phyloP scores from a whole-genome alignment of 2,888 invertebrate genomes.

The Molanna angustata region DNA sequence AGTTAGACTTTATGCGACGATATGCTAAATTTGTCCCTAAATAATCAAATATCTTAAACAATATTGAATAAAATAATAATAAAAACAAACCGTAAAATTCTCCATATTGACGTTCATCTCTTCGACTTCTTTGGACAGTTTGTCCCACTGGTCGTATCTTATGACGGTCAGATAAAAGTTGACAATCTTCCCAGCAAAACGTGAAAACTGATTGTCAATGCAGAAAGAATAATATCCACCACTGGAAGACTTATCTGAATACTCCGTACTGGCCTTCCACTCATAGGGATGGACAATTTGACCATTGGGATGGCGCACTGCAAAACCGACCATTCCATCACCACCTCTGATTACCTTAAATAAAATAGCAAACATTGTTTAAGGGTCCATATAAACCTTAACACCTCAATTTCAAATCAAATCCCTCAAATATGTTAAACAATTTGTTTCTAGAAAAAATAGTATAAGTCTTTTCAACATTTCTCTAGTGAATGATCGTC shows the following conservation, averaged over 20 bases:
- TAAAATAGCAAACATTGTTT: no score
- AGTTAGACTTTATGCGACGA: no score
- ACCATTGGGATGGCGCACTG: slow-evolving; percentile 81
- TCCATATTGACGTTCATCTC: slow-evolving; percentile 83
- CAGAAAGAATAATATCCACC: slow-evolving; percentile 90
- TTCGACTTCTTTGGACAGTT: slow-evolving; percentile 85
- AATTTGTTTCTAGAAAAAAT: no score
- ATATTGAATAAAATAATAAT: neutral
- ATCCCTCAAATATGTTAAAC: no score
- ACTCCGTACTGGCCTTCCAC: slow-evolving; percentile 87
- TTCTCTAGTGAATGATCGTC: no score
- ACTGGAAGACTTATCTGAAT: slow-evolving; percentile 75
- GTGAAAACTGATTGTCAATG: slow-evolving; percentile 89
- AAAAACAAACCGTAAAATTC: slow-evolving; percentile 78
- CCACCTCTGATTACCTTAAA: slow-evolving; percentile 85
- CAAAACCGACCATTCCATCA: slow-evolving; percentile 92
- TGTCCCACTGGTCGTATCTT: slow-evolving; percentile 90
- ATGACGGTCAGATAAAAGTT: slow-evolving; percentile 90
- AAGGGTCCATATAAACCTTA: no score
- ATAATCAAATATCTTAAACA: no score
- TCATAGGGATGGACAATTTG: slow-evolving; percentile 85
- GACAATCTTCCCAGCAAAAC: slow-evolving; percentile 85
- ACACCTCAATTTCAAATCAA: no score
- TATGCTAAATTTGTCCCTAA: no score
- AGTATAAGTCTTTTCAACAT: no score